Evolutionary conservation across 2,113 vertebrate genomes (phyloP).

Genomic region (Cercocebus atys): DNA sequence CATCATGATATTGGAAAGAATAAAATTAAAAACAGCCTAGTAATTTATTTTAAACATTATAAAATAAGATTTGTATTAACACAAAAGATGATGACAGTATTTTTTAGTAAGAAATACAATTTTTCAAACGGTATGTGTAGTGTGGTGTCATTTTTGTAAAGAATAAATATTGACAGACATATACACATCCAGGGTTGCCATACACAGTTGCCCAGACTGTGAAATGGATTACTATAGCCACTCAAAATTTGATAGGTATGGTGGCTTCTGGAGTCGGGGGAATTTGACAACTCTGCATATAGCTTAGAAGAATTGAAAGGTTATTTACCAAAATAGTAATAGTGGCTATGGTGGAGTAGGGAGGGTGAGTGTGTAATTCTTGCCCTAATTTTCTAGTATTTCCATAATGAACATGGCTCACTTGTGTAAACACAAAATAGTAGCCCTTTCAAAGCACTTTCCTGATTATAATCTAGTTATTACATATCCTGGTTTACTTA

Average conservation of each 20-base stretch:
- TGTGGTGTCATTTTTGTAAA: neutral
- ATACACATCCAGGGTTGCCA: neutral
- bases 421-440: neutral
- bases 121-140: neutral
- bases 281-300: too few relatives aligned
- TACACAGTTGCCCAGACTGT: neutral
- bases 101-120: neutral
- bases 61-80: neutral
- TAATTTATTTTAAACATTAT: neutral
- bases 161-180: neutral
- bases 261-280: fast-evolving
- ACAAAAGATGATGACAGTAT: neutral
- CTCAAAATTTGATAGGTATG: neutral
- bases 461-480: neutral
- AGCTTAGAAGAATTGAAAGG: neutral
- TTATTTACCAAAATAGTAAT: neutral
- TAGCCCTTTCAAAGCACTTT: neutral
- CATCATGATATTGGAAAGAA: neutral
- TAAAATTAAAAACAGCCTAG: neutral
- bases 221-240: neutral
- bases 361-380: neutral
- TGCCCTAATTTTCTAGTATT: neutral
- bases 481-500: neutral
- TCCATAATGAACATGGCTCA: neutral
- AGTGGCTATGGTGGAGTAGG: neutral